These are phyloP conservation scores for Zonotrichia leucophrys DNA, from an alignment of 2,113 vertebrate species.

Conservation along the genomic window DNA sequence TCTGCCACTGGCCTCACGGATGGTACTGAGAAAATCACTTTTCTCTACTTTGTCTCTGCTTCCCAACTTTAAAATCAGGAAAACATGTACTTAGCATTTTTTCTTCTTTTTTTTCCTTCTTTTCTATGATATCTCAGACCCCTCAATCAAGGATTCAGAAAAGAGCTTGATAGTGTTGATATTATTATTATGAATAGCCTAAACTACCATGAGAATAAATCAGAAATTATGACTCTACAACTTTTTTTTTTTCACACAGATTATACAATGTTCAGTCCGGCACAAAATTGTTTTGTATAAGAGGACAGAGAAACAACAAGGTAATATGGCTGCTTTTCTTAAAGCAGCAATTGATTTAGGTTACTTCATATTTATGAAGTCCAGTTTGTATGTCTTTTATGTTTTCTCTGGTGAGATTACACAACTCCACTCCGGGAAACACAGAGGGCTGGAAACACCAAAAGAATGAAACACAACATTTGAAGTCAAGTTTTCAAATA, in stretches of 20 bases:
- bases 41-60: neutral
- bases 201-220: neutral
- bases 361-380: neutral
- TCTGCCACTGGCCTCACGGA: neutral
- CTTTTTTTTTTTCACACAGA: neutral
- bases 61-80: neutral
- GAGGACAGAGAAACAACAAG: neutral
- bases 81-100: neutral
- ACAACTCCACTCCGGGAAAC: neutral
- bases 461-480: neutral
- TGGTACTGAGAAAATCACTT: neutral
- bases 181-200: neutral
- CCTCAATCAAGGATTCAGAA: neutral
- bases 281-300: neutral
- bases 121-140: neutral
- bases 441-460: neutral
- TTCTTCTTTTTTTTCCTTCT: neutral
- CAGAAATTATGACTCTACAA: neutral
- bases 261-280: neutral
- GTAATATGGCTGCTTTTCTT: neutral
- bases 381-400: neutral
- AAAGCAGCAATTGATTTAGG: neutral
- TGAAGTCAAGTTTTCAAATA: neutral
- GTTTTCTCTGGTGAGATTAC: neutral
- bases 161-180: neutral